Evolutionary conservation across 2,113 vertebrate genomes (phyloP), one percentile per base, ranked within the genome.

Genomic region (Antidorcas marsupialis): DNA sequence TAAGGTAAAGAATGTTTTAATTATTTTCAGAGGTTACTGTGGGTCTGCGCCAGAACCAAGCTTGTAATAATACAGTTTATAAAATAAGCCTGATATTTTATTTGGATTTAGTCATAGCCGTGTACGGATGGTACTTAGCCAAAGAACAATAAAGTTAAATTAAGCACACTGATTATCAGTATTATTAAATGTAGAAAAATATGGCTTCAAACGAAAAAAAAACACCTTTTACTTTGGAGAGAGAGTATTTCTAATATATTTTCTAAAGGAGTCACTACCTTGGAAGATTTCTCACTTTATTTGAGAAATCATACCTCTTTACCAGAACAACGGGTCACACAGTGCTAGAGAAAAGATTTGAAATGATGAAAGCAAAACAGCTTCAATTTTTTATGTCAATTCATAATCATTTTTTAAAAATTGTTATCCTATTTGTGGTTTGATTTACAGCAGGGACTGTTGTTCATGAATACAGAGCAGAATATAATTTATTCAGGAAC

Each of bases 1-100:
- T 6, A 16, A 96, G 94, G 64, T 92, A 90, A 95, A 67, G 89
- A 83, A 92, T 86, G 85, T 93, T 97, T 96, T 97, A 94, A 96
- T 97, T 96, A 90, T 89, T 95, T 95, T 87, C 74, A 94, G 47
- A 85, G 28, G n/a, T 96, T 79, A 55, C 52, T 84, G 52, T 67
- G 62, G 87, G 57, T 43, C 89, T 87, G 14, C n/a, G 89, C 91
- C 84, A 95, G 71, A 95, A 67, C 33, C 43, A 92, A 93, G 87
- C 28, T 60, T 74, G 10, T 30, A 89, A 59, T 92, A 89, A 89
- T 59, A 62, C 23, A 43, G 91, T 96, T 83, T 87, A 39, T 91
- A 84, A 91, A 97, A 93, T 84, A 94, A 93, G 25, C 16, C 45
- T 33, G 93, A 82, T 93, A 93, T 95, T 96, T 93, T 92, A 97